Evolutionary conservation across 92 coral and sea anemone species (phyloP), one percentile per base, ranked within the genome.

Genomic region (Montipora capitata): DNA sequence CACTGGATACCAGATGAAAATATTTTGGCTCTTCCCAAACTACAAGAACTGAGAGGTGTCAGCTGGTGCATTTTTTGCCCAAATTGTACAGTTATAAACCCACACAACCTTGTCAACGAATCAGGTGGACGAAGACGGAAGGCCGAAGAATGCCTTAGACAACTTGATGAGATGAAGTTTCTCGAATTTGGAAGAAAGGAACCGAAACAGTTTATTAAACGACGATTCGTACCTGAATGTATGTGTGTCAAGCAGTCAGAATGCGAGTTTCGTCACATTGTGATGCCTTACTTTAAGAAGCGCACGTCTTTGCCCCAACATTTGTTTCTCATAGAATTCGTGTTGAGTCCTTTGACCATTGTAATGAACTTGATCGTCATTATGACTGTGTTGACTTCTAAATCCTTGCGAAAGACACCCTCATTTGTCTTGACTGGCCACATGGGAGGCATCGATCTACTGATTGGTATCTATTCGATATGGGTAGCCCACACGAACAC

Each of bases 61-160:
- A 91, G 95, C 56, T 94, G 95, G 97, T 92, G 97, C 66, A 90
- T 78, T 65, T 94, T 90, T 83, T 94, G 97, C 70, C 59, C 72
- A 17, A 94, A 94, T 62, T 94, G 97, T 15, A 85, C 92, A 0
- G 81, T 91, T 40, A 87, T 92, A 14, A 89, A 82, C 49, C 86
- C 93, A 45, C 52, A 27, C 10, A 87, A 88, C 42, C 70, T 94
- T 68, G 17, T 89, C 27, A 84, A 79, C 16, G 85, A 83, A 48
- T 71, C 95, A 17, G 52, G 80, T 38, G 67, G 92, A 44, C 78
- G 74, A 44, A 78, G 74, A 68, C 61, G 56, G 15, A 84, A 70
- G 65, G 94, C 92, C 20, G 78, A 94, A 16, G 58, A 82, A 7
- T 94, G 97, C 85, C 80, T 82, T 38, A 7, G 52, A 72, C 40